Base-by-base conservation (phyloP, 2,113 vertebrate species). In the Callipepla californica region DNA sequence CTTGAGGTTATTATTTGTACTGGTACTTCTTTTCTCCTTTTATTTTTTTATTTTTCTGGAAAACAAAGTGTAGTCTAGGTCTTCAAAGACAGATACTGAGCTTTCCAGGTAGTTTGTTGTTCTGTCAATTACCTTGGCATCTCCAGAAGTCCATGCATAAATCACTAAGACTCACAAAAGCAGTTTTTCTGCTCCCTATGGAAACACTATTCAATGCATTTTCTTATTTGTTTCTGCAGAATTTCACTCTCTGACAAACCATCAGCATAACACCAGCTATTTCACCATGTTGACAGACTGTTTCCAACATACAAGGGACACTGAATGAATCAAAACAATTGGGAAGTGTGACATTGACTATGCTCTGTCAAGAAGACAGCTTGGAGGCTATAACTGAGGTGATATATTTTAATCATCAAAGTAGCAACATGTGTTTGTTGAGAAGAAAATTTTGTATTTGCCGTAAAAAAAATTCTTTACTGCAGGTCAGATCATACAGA, bases 291-390 rank as follows among this genome's bases (percentile, higher is more conserved):
- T 69, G 61, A 44, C 70, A 96, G 75, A 26, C 4, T 4, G 7
- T 13, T 69, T 68, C 44, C 22, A 2, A 26, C 25, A 14, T 55
- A 51, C 25, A 73, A 22, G 38, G 85, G 90, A 85, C 50, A 55
- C 0, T 38, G 81, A 92, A 88, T 62, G 80, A 94, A 94, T 72
- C 51, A 90, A 80, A 96, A 82, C 67, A 92, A 80, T 4, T 75
- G 77, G 79, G 34, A 81, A 85, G 9, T 57, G 63, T 79, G 85
- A 76, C 74, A 92, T 23, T 80, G 89, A 76, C 74, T 83, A 68
- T 66, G 75, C 28, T 72, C 61, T 87, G 28, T 87, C 57, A 72
- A 45, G n/a, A 77, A 90, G 55, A 79, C 3, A 73, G 22, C 83
- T 30, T 81, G 67, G 21, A 80, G 11, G 17, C 34, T 45, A 65